Percentiles rank a stretch among this genome's conserved stretches.
phyloP scores from a whole-genome alignment of 2,888 invertebrate genomes.

The Campaea margaritaria region DNA sequence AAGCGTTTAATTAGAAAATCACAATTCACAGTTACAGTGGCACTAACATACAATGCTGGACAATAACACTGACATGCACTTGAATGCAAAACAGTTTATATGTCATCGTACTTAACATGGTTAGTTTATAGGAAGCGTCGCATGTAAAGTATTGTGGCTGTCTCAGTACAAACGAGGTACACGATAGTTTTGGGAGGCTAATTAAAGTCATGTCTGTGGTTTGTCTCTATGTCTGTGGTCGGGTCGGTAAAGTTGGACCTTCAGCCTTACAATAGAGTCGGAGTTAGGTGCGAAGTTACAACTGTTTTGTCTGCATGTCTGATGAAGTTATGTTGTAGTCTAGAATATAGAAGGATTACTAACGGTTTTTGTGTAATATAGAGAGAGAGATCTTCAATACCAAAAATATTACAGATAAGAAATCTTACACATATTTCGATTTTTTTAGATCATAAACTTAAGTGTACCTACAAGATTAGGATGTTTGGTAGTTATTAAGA shows the following conservation, averaged over 20 bases:
- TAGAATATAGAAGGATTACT: too few species aligned
- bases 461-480: too few species aligned
- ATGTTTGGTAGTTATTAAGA: too few species aligned
- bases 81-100: conserved; percentile 79
- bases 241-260: conserved; percentile 27
- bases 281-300: conserved; percentile 17
- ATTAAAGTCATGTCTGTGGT: conserved; percentile 36
- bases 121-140: conserved; percentile 70
- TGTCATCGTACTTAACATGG: conserved; percentile 73
- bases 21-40: conserved; percentile 29
- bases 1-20: conserved; percentile 24
- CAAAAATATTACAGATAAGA: too few species aligned
- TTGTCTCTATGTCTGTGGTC: conserved; percentile 23
- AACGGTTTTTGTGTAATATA: too few species aligned
- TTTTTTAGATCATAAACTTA: too few species aligned
- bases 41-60: conserved; percentile 65
- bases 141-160: conserved; percentile 54
- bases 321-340: conserved; percentile 1
- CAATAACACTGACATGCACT: conserved; percentile 78
- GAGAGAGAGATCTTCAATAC: too few species aligned
- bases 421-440: too few species aligned
- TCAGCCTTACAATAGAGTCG: conserved; percentile 20
- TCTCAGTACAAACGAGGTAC: conserved; percentile 38
- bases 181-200: conserved; percentile 37
- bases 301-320: conserved; percentile 10